Base-by-base conservation (phyloP, 2,797 vertebrate genomes). In the Euthynnus affinis region DNA sequence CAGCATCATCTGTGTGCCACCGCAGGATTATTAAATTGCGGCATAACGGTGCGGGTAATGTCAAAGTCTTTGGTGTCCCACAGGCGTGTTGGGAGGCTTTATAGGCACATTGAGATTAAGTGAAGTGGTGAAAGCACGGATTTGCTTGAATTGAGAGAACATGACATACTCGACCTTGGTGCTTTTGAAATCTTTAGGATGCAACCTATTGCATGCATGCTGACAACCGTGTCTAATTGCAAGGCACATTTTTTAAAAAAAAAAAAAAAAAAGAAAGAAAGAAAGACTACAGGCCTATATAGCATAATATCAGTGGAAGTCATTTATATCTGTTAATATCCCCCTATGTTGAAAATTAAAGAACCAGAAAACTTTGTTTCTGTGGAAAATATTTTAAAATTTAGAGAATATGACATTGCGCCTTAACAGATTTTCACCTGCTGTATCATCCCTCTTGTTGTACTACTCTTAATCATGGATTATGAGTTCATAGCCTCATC, bases 101-200 rank as follows among this genome's bases (percentile, higher is more conserved):
- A 34, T 76, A 44, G 25, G 68, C 72, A 60, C 72, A 64, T 71
- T 44, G 74, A 85, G 76, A 90, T 86, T 77, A 84, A 88, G 76
- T 77, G 86, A 82, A 73, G 83, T 83, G 84, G 61, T 91, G 87
- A 90, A 90, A 93, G 88, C 68, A 78, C 71, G 82, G 76, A 85
- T 86, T 87, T 89, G 81, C 82, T 90, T 76, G 76, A 88, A 60
- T 48, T 58, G 66, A 64, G 71, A 65, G 80, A 79, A 85, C 87
- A 84, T 83, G 88, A 83, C 87, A 86, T 74, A n/a, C 58, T 77
- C 86, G 83, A 86, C 80, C 71, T 84, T 70, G 76, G 62, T 79
- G 81, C 78, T 76, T 78, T 83, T 27, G 65, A 85, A 68, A 86
- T 80, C 78, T 80, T 81, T 85, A 76, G 76, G 74, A 83, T 82